These are phyloP conservation scores for Orthonevra nobilis DNA, from an alignment of 2,888 invertebrate species.

Conservation along the genomic window DNA sequence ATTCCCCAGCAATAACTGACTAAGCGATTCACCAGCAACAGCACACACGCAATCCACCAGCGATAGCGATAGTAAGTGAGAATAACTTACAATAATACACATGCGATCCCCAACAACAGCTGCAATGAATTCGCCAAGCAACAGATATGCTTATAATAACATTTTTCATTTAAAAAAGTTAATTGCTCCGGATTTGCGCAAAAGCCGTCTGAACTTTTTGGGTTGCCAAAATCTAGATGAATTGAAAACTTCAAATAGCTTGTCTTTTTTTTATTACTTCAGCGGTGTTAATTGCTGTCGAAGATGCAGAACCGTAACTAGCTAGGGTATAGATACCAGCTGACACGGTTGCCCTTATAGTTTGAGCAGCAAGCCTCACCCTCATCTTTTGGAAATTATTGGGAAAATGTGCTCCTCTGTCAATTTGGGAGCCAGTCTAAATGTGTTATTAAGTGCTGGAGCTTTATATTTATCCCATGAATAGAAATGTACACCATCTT, in stretches of 20 bases:
- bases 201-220: constrained; percentile 10
- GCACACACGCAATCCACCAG: too few relatives aligned
- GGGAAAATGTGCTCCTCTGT: constrained; percentile 25
- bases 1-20: too few relatives aligned
- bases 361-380: constrained; percentile 4
- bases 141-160: too few relatives aligned
- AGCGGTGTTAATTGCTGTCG: constrained; percentile 3
- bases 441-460: too few relatives aligned
- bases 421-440: constrained; percentile 19
- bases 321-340: constrained; percentile 7
- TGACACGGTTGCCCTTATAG: neutral
- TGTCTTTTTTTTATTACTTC: constrained; percentile 9
- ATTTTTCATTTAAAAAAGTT: constrained; percentile 2
- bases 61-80: too few relatives aligned
- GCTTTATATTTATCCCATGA: too few relatives aligned
- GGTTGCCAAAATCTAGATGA: neutral
- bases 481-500: constrained; percentile 15
- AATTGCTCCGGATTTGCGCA: neutral
- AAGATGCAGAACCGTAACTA: neutral
- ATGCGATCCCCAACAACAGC: too few relatives aligned
- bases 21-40: too few relatives aligned
- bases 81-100: too few relatives aligned
- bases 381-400: constrained; percentile 21
- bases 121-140: too few relatives aligned
- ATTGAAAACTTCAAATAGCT: constrained; percentile 14